Evolutionary conservation across 1,140 invertebrate genomes (phyloP).

Genomic region (Metopolophium dirhodum): DNA sequence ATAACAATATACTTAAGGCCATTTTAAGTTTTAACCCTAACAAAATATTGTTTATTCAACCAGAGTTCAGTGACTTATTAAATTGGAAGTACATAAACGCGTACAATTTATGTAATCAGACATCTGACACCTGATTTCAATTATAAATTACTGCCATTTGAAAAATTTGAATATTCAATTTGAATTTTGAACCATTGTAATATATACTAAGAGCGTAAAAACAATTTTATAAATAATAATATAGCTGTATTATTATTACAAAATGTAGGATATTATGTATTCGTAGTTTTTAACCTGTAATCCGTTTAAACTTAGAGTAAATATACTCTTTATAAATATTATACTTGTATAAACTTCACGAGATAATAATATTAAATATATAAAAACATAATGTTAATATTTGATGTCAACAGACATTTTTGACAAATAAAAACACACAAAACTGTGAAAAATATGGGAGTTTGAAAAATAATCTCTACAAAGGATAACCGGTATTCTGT

Average conservation of each 20-base stretch:
- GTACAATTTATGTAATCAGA: background rate
- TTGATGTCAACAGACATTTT: background rate
- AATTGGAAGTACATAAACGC: background rate
- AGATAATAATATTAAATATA: background rate
- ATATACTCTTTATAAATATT: background rate
- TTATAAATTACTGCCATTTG: background rate
- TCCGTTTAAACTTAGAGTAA: background rate
- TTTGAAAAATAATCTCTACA: background rate
- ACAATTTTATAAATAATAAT: background rate
- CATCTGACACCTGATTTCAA: background rate
- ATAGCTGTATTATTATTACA: background rate
- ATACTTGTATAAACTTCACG: background rate
- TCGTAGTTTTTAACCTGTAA: background rate
- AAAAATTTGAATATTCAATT: background rate
- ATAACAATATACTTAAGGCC: no score
- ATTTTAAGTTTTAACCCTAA: background rate
- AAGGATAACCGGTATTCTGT: background rate
- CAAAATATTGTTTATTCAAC: background rate
- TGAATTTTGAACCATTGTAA: background rate
- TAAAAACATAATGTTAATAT: background rate
- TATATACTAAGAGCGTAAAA: background rate
- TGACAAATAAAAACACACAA: background rate
- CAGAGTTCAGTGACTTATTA: conserved; percentile 9
- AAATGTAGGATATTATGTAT: background rate
- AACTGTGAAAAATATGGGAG: background rate